Evolutionary conservation across 1,140 invertebrate genomes (phyloP), one percentile per base, ranked within the genome.

Genomic region (Tigriopus japonicus): DNA sequence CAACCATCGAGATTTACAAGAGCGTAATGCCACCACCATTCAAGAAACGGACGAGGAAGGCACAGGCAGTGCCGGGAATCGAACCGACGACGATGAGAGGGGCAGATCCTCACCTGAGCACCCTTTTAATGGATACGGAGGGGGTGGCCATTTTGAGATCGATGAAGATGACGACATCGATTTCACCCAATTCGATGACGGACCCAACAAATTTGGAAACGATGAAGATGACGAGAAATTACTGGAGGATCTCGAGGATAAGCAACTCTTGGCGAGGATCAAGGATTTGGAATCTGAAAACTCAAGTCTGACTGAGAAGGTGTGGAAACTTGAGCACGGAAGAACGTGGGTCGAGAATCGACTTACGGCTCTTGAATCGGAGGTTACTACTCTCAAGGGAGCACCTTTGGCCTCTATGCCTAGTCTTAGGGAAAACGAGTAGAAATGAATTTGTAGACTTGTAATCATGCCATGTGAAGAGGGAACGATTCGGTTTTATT

Each of bases 341-440:
- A 17, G 24, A 54, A 54, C 52, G 3, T 54, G 52, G 52, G 24
- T 28, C 5, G 52, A 54, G 24, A 54, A 54, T 54, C 52, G 52
- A 2, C 24, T 54, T 17, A 28, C 17, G 2, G 17, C 52, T 14
- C 23, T 54, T n/a, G 17, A 54, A 15, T 3, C 52, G 5, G 52
- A 54, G 24, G 23, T 54, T 3, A 17, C 15, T 6, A 24, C n/a
- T 21, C n/a, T 49, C n/a, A 49, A 49, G 21, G 45, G 45, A 35
- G 28, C 28, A 3, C 28, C 28, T 9, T 35, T 35, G 9, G 28
- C 28, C 28, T 35, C 28, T 9, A 35, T 35, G 28, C 28, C 28
- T 3, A 35, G 28, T 35, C 9, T 35, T 5, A 35, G 28, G 28
- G 28, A 35, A 9, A 35, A 9, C 28, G 28, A 35, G 28, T 35